Evolutionary conservation across 1,140 invertebrate species (phyloP).

Genomic region (Leptopilina clavipes): DNA sequence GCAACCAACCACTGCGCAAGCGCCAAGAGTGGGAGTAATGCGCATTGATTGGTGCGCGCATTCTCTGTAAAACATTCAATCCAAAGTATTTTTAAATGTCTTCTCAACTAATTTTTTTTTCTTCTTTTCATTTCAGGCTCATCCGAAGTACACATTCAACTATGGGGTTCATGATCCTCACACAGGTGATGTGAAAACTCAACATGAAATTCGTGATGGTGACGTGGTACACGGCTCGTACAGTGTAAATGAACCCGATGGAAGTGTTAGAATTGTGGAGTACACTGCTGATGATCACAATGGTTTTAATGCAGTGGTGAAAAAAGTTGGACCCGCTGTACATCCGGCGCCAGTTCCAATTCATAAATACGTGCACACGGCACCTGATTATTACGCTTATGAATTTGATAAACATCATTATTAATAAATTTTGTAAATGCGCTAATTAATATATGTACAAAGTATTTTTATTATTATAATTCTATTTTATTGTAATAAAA

Average conservation of each 20-base stretch:
- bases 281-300: constrained; percentile 76
- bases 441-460: constrained; percentile 28
- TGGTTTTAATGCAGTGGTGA: constrained; percentile 76
- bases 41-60: no score
- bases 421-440: background rate
- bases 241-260: constrained; percentile 75
- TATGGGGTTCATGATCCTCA: constrained; percentile 75
- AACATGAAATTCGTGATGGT: constrained; percentile 75
- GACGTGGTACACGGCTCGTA: constrained; percentile 76
- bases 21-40: no score
- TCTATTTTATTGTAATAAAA: no score
- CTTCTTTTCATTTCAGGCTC: constrained; percentile 64
- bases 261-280: constrained; percentile 74
- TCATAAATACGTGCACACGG: constrained; percentile 64
- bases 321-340: constrained; percentile 71
- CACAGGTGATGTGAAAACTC: constrained; percentile 76
- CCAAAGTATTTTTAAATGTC: no score
- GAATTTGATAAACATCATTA: constrained; percentile 69
- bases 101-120: background rate
- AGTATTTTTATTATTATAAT: constrained; percentile 1
- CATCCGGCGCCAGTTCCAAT: constrained; percentile 67
- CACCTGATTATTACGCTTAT: constrained; percentile 70
- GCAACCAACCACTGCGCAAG: no score
- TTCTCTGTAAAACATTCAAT: no score
- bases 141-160: constrained; percentile 75